Evolutionary conservation across 92 coral and sea anemone species (phyloP), one percentile per base, ranked within the genome.

Genomic region (Heteractis magnifica): DNA sequence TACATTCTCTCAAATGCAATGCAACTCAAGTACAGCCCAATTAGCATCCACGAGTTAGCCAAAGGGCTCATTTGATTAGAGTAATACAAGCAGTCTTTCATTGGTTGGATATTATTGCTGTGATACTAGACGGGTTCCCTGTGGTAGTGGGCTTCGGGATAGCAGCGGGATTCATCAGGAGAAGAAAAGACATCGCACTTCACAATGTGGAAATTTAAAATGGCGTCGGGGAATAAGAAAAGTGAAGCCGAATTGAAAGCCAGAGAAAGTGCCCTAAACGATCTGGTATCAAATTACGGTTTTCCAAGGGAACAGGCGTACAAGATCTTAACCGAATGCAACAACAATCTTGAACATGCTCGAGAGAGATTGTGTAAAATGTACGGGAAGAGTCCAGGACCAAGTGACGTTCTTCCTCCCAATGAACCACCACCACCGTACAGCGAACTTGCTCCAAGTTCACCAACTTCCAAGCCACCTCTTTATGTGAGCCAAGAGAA

Each of bases 351-450:
- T 11, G 60, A 81, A 68, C 64, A 71, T 5, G 94, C 97, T 13
- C 91, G 82, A 19, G 84, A 87, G 72, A 87, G 26, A 81, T 83
- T 88, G 55, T 86, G 80, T 76, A 78, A 89, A 81, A 82, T 73
- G 87, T 83, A 80, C 56, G 62, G 82, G 13, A 0, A 53, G 72
- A 83, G 79, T 79, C 55, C 84, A 79, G 58, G 74, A 50, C 53
- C 83, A 34, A 18, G 55, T 19, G 19, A 41, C 23, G 53, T 6
- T 13, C 88, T 78, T 19, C 88, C 83, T 19, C 88, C 88, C 55
- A 19, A 73, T 20, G 98, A 93, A 64, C 91, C 93, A 19, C 98
- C 98, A 14, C 98, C 98, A 56, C 93, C 94, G 65, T 93, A 93
- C 78, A 86, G 91, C 18, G 97, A 88, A 65, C 86, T 81, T 7